Conservation (phyloP, 2,888 invertebrate genomes). For the Noctua pronuba region DNA sequence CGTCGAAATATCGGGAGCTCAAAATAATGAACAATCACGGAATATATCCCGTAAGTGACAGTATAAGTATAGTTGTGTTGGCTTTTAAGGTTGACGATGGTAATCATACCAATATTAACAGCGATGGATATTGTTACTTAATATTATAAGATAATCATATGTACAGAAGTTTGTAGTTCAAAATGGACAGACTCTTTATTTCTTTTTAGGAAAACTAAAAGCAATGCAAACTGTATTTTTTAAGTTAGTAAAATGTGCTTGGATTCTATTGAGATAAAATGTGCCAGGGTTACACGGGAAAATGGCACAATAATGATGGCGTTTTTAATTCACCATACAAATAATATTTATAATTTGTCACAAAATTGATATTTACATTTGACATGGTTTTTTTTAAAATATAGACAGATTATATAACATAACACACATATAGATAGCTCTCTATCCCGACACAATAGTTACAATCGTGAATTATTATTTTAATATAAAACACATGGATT, state of each 20-base stretch:
- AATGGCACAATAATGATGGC: conserved; percentile 47
- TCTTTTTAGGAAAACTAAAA: conserved; percentile 5
- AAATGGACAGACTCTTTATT: conserved; percentile 31
- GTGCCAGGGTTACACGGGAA: conserved; percentile 11
- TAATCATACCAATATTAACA: not conserved
- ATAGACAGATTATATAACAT: not conserved
- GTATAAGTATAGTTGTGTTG: not conserved
- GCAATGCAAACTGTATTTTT: conserved; percentile 9
- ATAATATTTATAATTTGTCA: conserved; percentile 9
- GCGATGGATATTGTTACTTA: conserved; percentile 3
- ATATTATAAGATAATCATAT: conserved; percentile 9
- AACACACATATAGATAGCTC: conserved; percentile 7
- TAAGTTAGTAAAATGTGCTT: not conserved
- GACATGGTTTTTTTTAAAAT: no score
- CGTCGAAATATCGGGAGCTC: no score
- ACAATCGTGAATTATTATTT: not conserved
- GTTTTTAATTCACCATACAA: conserved; percentile 7
- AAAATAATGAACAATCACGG: no score
- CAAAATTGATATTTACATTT: conserved; percentile 19
- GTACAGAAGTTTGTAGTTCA: not conserved
- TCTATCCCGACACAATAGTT: conserved; percentile 15
- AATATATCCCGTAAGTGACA: no score
- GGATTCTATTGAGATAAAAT: conserved; percentile 1
- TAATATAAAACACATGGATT: conserved; percentile 7
- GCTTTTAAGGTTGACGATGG: not conserved